phyloP scores from a whole-genome alignment of 2,797 vertebrate species.

The Falco novaeseelandiae region DNA sequence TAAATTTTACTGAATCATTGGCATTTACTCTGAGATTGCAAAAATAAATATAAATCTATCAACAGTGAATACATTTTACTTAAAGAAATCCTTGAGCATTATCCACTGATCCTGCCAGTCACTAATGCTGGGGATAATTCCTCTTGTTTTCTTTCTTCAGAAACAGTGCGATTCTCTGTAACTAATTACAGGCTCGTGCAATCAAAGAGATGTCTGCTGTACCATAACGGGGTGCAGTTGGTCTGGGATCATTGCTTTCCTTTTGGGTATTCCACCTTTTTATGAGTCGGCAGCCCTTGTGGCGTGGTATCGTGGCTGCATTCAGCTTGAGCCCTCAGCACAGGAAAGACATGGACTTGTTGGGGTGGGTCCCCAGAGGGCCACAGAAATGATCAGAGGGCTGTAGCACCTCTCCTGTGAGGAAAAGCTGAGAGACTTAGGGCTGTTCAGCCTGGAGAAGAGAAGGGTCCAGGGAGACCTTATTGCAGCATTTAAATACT shows the following conservation, averaged over 20 bases:
- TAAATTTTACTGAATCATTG: neutral
- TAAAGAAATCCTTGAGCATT: neutral
- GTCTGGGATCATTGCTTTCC: constrained; percentile 26
- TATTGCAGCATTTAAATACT: no score
- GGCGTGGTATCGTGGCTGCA: neutral
- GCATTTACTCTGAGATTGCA: neutral
- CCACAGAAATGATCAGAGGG: no score
- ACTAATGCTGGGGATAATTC: neutral
- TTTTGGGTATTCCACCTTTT: constrained; percentile 17
- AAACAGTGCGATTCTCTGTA: neutral
- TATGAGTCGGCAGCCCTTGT: constrained; percentile 11
- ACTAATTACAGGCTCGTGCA: constrained; percentile 38
- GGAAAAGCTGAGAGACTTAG: no score
- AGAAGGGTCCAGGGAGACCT: no score
- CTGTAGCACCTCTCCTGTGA: no score
- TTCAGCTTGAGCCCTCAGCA: no score
- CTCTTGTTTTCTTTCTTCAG: neutral
- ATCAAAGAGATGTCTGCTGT: constrained; percentile 21
- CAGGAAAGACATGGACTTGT: no score
- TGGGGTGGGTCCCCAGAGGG: no score
- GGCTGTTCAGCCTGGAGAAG: no score
- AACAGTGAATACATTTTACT: neutral
- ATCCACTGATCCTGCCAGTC: neutral
- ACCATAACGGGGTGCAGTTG: constrained; percentile 17
- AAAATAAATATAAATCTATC: neutral